Base-by-base conservation (phyloP, 1,140 invertebrate genomes). In the Brachionus paranguensis region DNA sequence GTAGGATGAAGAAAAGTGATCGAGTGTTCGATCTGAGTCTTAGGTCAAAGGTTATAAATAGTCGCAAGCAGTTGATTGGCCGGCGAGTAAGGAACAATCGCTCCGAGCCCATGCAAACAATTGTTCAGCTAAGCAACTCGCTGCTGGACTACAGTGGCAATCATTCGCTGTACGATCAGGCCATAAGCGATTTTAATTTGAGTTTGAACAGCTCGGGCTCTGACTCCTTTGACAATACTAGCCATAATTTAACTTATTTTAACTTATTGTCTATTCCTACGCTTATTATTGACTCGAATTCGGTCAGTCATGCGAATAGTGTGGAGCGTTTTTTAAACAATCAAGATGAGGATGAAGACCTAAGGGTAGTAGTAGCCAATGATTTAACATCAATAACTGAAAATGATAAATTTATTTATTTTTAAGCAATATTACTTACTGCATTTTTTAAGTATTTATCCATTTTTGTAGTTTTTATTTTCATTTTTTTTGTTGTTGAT, bases 391-490 rank as follows among this genome's bases (percentile, higher is more conserved):
- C 43, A 12, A 50, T 76, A 1, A 29, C 41, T 29, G 72, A 76
- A 76, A 45, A 76, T 76, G 72, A 76, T 47, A 76, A 76, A 50
- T 76, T 76, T 76, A 76, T 76, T 76, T 76, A 76, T 76, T 76
- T 76, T n/a, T 76, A 76, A 47, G 53, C 20, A 17, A 60, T 3
- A 29, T 1, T 5, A 60, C 6, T 12, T 27, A 60, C 47, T 37
- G 45, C 11, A 12, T 47, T 47, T 60, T 60, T 60, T 60, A 20
- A 60, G 53, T 60, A 60, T 60, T 60, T 60, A 60, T 60, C 53
- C 17, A 60, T 60, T 60, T 60, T 60, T 60, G 53, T 60, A 24
- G 6, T 27, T 24, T 60, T 47, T 47, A 12, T 47, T 47, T 47
- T 47, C 10, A 3, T 47, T 11, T 45, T 45, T 47, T 14, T 37